These are phyloP conservation scores for Cetonia aurata DNA, from an alignment of 2,888 invertebrate species.

Conservation along the genomic window DNA sequence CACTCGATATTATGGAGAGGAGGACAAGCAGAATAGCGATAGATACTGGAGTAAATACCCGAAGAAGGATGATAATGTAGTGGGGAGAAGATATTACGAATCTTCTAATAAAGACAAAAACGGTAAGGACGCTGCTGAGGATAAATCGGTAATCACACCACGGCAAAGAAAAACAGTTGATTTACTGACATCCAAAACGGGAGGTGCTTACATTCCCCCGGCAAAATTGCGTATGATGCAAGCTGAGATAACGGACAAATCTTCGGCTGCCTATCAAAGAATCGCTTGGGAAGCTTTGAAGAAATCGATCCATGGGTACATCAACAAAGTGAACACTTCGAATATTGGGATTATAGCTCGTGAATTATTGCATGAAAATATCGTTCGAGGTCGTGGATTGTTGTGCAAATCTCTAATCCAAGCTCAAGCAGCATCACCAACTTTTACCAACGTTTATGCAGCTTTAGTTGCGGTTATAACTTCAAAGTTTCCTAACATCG, in stretches of 20 bases:
- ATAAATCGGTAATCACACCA: constrained; percentile 60
- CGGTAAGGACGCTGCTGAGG: constrained; percentile 50
- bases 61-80: constrained; percentile 59
- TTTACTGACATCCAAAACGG: constrained; percentile 85
- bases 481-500: constrained; percentile 97
- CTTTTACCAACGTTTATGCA: constrained; percentile 97
- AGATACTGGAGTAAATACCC: constrained; percentile 66
- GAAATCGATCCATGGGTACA: constrained; percentile 97
- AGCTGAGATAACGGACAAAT: constrained; percentile 94
- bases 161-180: constrained; percentile 71
- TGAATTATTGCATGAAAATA: constrained; percentile 93
- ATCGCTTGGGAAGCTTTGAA: constrained; percentile 99
- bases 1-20: constrained; percentile 61
- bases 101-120: constrained; percentile 48
- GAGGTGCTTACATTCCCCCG: constrained; percentile 98
- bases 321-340: constrained; percentile 97
- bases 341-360: constrained; percentile 94
- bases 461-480: constrained; percentile 96
- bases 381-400: constrained; percentile 94
- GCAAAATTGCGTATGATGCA: constrained; percentile 96
- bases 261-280: constrained; percentile 94
- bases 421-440: constrained; percentile 97
- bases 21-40: constrained; percentile 58
- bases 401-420: constrained; percentile 94
- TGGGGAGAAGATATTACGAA: constrained; percentile 62